phyloP scores from a whole-genome alignment of 1,140 invertebrate species.

The Dufourea novaeangliae region DNA sequence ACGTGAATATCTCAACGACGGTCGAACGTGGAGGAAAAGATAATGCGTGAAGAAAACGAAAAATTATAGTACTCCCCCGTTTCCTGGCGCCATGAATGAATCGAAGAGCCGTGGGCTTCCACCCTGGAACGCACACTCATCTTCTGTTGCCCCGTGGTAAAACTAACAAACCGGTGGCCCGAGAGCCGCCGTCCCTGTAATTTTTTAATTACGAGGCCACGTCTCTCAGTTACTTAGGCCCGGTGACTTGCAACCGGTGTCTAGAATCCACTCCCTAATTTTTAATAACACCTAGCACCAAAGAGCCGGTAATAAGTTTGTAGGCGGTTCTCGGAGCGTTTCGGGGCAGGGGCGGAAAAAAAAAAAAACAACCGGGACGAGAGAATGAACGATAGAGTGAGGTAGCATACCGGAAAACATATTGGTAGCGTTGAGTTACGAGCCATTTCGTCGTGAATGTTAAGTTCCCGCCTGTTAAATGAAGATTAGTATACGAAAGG shows the following conservation, averaged over 20 bases:
- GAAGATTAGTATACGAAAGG: too few species aligned
- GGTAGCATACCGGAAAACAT: conserved; percentile 26
- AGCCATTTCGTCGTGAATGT: not conserved
- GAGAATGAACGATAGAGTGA: not conserved
- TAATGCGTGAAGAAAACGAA: not conserved
- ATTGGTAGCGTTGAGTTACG: conserved; percentile 12
- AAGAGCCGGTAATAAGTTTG: conserved; percentile 49
- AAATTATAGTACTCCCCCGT: conserved; percentile 34
- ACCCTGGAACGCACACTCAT: conserved; percentile 35
- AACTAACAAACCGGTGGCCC: conserved; percentile 49
- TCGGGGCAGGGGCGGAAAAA: conserved; percentile 20
- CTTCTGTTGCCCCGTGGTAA: conserved; percentile 8
- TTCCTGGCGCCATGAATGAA: conserved; percentile 70
- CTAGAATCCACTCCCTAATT: conserved; percentile 67
- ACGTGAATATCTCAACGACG: not conserved
- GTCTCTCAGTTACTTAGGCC: conserved; percentile 65
- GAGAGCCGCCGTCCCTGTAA: conserved; percentile 69
- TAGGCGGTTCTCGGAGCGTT: conserved; percentile 50
- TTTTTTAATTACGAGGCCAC: conserved; percentile 77
- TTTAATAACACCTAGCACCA: conserved; percentile 74
- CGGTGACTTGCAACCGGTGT: conserved; percentile 70
- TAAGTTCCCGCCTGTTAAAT: not conserved
- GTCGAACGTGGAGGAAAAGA: not conserved
- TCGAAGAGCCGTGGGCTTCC: conserved; percentile 41
- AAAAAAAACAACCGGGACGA: conserved; percentile 13